Evolutionary conservation across 2,888 invertebrate genomes (phyloP).

Genomic region (Aethes cnicana): DNA sequence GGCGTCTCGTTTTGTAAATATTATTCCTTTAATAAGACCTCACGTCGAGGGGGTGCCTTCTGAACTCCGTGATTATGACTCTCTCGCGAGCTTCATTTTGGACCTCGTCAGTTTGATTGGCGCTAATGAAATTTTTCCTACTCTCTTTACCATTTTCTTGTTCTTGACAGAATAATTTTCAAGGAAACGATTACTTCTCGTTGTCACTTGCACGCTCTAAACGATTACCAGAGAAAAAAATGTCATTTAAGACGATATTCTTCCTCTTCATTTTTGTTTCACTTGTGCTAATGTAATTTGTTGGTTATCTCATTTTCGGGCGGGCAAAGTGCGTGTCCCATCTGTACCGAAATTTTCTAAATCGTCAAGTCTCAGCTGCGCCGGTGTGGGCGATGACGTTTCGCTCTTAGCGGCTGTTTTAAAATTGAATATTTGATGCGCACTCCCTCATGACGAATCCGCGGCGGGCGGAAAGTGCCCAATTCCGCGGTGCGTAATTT

Average conservation of each 20-base stretch:
- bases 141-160: conserved; percentile 75
- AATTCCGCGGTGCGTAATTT: conserved; percentile 69
- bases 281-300: conserved; percentile 79
- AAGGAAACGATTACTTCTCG: conserved; percentile 64
- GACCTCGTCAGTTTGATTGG: conserved; percentile 83
- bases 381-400: conserved; percentile 76
- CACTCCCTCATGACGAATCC: conserved; percentile 79
- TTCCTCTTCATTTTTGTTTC: conserved; percentile 74
- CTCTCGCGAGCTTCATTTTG: conserved; percentile 80
- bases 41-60: conserved; percentile 78
- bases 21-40: conserved; percentile 83
- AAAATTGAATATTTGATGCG: conserved; percentile 83
- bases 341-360: conserved; percentile 79
- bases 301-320: conserved; percentile 70
- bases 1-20: conserved; percentile 83
- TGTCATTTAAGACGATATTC: conserved; percentile 68
- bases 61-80: conserved; percentile 82
- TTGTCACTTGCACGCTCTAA: conserved; percentile 71
- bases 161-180: conserved; percentile 79
- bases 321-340: conserved; percentile 73
- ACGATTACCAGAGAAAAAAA: conserved; percentile 67
- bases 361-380: conserved; percentile 79
- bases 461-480: conserved; percentile 63
- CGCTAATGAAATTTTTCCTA: conserved; percentile 82
- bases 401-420: conserved; percentile 82